Percentiles rank a stretch among this genome's conserved stretches.
phyloP scores from a whole-genome alignment of 2,888 invertebrate genomes.

The Lepidochrysops patricia region DNA sequence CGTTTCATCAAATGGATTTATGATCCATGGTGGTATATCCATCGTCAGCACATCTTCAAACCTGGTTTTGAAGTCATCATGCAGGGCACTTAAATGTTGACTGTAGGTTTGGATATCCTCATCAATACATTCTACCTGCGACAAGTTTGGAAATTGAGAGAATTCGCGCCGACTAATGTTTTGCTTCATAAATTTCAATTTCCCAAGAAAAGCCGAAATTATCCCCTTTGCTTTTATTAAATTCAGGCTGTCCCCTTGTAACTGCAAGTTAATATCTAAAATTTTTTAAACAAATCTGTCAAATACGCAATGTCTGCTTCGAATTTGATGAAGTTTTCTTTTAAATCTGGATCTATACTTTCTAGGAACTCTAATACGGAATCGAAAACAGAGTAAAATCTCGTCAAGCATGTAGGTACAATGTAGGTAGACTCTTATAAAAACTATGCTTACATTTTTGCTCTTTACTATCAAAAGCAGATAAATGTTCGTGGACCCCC shows the following conservation, averaged over 20 bases:
- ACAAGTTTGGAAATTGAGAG: conserved; percentile 28
- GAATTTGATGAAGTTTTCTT: conserved; percentile 37
- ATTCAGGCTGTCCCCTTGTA: conserved; percentile 30
- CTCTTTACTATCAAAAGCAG: no score
- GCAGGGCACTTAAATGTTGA: conserved; percentile 20
- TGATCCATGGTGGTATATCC: conserved; percentile 22
- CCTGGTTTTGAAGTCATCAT: conserved; percentile 17
- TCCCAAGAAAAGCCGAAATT: conserved; percentile 29
- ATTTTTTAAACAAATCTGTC: conserved; percentile 21
- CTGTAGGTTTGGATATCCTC: conserved; percentile 18
- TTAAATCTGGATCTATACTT: conserved; percentile 16
- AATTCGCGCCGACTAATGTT: conserved; percentile 31
- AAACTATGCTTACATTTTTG: no score
- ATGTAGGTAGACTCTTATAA: no score
- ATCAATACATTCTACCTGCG: conserved; percentile 15
- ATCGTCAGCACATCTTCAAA: conserved; percentile 19
- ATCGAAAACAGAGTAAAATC: conserved; percentile 17
- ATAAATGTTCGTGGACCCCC: no score
- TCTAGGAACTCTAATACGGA: conserved; percentile 16
- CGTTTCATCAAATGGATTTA: conserved; percentile 21
- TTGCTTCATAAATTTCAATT: conserved; percentile 31
- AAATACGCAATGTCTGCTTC: conserved; percentile 35
- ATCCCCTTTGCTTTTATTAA: conserved; percentile 31
- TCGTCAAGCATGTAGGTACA: conserved; percentile 17
- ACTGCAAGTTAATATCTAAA: conserved; percentile 26